Percentiles rank a stretch among this genome's conserved stretches.
These are phyloP conservation scores for Drosophila micromelanica DNA, from an alignment of 1,140 invertebrate species.

Conservation along the genomic window DNA sequence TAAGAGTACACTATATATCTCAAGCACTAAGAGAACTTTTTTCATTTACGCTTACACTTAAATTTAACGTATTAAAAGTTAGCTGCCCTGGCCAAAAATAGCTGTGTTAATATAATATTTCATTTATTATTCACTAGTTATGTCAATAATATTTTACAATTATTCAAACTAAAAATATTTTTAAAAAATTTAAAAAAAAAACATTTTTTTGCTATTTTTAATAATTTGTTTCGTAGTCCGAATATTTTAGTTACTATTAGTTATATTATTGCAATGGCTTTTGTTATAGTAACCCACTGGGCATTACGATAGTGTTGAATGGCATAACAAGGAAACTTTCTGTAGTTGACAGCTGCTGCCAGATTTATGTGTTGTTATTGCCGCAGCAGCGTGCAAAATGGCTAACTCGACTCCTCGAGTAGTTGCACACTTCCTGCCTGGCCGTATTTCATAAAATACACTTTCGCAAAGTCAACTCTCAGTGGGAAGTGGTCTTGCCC, in stretches of 20 bases:
- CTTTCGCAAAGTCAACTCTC: slow-evolving; percentile 18
- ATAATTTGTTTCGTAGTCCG: not conserved
- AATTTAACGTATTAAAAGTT: not conserved
- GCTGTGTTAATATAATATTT: too few species aligned
- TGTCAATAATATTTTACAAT: too few species aligned
- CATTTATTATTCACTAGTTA: too few species aligned
- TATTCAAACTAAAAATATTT: too few species aligned
- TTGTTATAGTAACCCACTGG: not conserved
- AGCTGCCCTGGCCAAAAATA: too few species aligned
- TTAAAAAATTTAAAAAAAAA: too few species aligned
- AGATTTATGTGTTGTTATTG: slow-evolving; percentile 75
- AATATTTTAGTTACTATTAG: slow-evolving; percentile 1
- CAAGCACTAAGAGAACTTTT: not conserved
- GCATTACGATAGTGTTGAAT: slow-evolving; percentile 33
- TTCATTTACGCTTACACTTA: not conserved
- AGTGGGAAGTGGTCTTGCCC: slow-evolving; percentile 20
- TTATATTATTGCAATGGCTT: slow-evolving; percentile 1
- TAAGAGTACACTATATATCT: not conserved
- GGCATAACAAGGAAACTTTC: slow-evolving; percentile 11
- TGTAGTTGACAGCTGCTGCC: slow-evolving; percentile 31
- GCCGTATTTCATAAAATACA: slow-evolving; percentile 61
- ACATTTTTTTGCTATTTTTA: too few species aligned
- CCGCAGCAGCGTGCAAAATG: slow-evolving; percentile 24
- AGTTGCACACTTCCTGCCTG: slow-evolving; percentile 29
- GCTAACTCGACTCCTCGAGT: slow-evolving; percentile 15